phyloP scores from a whole-genome alignment of 2,888 invertebrate species.

The Enchytraeus crypticus region DNA sequence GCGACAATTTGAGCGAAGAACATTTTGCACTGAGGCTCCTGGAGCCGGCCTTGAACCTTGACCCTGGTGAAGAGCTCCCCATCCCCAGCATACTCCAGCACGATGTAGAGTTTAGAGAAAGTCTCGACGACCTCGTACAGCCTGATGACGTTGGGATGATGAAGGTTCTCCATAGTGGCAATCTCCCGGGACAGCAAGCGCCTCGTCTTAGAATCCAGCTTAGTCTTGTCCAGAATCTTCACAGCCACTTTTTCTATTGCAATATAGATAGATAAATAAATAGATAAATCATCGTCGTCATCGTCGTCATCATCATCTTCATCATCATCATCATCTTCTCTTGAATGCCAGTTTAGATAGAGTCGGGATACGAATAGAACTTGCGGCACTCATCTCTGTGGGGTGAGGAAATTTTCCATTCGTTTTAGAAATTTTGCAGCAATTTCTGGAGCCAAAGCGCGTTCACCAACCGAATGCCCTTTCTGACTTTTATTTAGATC shows the following conservation, averaged over 20 bases:
- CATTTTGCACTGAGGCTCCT: slow-evolving; percentile 59
- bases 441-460: too few relatives aligned
- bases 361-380: too few relatives aligned
- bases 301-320: too few relatives aligned
- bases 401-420: too few relatives aligned
- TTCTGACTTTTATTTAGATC: too few relatives aligned
- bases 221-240: slow-evolving; percentile 65
- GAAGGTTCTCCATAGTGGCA: slow-evolving; percentile 61
- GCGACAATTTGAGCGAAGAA: slow-evolving; percentile 64
- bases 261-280: too few relatives aligned
- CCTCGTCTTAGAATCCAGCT: slow-evolving; percentile 62
- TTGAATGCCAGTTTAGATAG: too few relatives aligned
- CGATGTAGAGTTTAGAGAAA: slow-evolving; percentile 62
- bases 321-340: too few relatives aligned
- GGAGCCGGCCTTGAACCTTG: slow-evolving; percentile 60
- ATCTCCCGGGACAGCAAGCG: slow-evolving; percentile 62
- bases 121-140: slow-evolving; percentile 58
- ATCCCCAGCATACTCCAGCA: slow-evolving; percentile 66
- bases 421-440: too few relatives aligned
- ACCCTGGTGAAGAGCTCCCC: slow-evolving; percentile 68
- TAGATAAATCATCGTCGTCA: too few relatives aligned
- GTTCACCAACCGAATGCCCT: too few relatives aligned
- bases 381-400: too few relatives aligned
- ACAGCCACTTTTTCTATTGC: slow-evolving; percentile 70
- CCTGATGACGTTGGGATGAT: slow-evolving; percentile 65